Conservation (phyloP, 2,888 invertebrate species). For the Bedellia somnulentella region DNA sequence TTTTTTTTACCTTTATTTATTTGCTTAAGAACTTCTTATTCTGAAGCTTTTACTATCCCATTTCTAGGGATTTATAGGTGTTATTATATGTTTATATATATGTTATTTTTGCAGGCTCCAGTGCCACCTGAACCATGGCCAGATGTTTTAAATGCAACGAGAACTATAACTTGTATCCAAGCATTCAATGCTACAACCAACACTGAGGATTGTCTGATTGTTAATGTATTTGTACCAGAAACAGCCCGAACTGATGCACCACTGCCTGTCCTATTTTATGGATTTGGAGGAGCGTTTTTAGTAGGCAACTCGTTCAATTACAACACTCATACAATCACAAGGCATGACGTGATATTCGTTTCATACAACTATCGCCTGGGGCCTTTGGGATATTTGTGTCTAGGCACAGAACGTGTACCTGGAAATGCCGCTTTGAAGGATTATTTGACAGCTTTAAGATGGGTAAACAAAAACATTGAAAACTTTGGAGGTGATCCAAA, state of each 20-base stretch:
- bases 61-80: too few relatives aligned
- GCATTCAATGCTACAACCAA: too few relatives aligned
- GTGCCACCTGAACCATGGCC: constrained; percentile 3
- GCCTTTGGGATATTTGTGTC: constrained; percentile 2
- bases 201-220: constrained; percentile 3
- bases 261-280: constrained; percentile 1
- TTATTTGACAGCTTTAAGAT: constrained; percentile 1
- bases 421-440: constrained; percentile 3
- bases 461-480: constrained; percentile 17
- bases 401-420: constrained; percentile 3
- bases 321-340: background rate
- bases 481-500: constrained; percentile 18
- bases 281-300: constrained; percentile 3
- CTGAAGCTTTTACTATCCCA: too few relatives aligned
- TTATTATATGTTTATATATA: too few relatives aligned
- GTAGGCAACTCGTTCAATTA: background rate
- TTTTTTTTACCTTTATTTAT: too few relatives aligned
- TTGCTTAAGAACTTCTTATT: too few relatives aligned
- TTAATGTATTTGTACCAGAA: constrained; percentile 2
- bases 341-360: constrained; percentile 3
- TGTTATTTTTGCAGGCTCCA: constrained; percentile 2
- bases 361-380: constrained; percentile 3
- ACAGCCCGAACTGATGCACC: background rate
- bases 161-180: background rate
- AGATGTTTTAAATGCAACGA: constrained; percentile 1